Conservation (phyloP, 2,797 vertebrate species). For the Propithecus perrieri region DNA sequence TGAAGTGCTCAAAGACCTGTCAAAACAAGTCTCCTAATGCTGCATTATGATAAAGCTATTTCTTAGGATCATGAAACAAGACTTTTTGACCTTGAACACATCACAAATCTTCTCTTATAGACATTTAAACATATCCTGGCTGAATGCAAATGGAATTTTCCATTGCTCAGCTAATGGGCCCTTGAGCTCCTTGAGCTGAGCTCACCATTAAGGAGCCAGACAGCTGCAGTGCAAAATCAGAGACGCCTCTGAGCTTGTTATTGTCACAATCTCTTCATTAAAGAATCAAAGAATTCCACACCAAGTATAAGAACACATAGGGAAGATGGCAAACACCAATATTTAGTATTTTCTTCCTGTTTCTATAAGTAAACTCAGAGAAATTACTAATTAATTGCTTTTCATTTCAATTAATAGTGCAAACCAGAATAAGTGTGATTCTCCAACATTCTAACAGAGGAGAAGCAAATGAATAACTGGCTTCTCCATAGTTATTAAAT, state of each 20-base stretch:
- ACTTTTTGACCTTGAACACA: neutral
- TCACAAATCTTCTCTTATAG: neutral
- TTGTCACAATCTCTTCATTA: slow-evolving; percentile 13
- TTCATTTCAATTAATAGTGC: neutral
- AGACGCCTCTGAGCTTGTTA: neutral
- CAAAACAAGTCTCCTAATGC: neutral
- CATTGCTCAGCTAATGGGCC: neutral
- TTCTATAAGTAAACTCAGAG: neutral
- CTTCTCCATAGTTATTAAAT: neutral
- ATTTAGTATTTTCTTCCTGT: neutral
- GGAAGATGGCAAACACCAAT: neutral
- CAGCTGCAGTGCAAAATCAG: neutral
- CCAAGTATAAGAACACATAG: neutral
- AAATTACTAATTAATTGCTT: neutral
- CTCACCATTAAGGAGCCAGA: neutral
- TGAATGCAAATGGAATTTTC: neutral
- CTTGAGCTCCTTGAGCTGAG: neutral
- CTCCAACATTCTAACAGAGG: neutral
- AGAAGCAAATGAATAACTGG: neutral
- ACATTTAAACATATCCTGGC: neutral
- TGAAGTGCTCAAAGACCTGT: neutral
- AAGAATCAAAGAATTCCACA: slow-evolving; percentile 32
- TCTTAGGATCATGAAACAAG: neutral
- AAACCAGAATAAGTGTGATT: neutral
- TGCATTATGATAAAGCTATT: neutral